Conservation (phyloP, 2,888 invertebrate genomes). For the Oligia latruncula region DNA sequence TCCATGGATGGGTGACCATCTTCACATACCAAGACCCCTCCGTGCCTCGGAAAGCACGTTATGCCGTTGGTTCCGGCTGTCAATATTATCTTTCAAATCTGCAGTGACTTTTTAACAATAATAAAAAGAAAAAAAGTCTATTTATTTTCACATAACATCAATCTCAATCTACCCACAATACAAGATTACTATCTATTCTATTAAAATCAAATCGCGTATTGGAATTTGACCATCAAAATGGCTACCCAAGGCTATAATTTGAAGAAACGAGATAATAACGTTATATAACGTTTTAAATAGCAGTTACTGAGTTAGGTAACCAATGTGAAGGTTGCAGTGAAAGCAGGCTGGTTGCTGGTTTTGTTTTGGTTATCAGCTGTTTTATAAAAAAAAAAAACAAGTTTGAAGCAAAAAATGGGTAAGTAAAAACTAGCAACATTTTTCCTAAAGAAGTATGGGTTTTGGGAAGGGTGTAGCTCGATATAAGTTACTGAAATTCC, state of each 20-base stretch:
- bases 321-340: constrained; percentile 48
- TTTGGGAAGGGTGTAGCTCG: neutral
- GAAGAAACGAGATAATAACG: constrained; percentile 40
- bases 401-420: neutral
- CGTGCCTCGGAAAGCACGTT: no score
- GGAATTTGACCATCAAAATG: constrained; percentile 45
- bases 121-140: neutral
- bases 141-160: neutral
- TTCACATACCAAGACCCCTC: no score
- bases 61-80: no score
- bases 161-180: constrained; percentile 8
- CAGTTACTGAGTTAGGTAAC: constrained; percentile 43
- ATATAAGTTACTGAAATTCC: neutral
- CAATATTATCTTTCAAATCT: no score
- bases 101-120: neutral
- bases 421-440: neutral
- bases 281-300: constrained; percentile 50
- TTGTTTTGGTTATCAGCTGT: constrained; percentile 16
- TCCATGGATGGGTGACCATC: no score
- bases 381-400: neutral
- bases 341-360: constrained; percentile 15
- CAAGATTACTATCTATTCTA: constrained; percentile 25
- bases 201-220: constrained; percentile 42
- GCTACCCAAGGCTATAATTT: constrained; percentile 48
- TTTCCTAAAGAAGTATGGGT: neutral